phyloP scores from a whole-genome alignment of 2,797 vertebrate genomes.

The Lerista edwardsae region DNA sequence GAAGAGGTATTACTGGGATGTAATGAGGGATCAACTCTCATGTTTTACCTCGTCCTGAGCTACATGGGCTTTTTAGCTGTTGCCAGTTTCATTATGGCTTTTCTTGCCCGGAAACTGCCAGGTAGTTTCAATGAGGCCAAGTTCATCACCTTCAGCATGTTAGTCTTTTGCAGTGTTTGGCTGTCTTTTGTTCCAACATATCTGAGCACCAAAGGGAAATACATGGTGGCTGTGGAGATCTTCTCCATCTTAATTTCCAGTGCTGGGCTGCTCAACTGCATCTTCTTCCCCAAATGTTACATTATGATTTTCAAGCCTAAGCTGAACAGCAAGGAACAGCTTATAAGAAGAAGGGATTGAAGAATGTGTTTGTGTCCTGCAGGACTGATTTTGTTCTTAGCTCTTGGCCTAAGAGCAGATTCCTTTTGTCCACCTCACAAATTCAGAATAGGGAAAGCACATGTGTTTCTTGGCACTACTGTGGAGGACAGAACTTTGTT shows the following conservation, averaged over 20 bases:
- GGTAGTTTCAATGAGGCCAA: neutral
- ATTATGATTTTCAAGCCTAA: neutral
- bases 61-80: neutral
- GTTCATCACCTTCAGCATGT: neutral
- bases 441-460: too few species aligned
- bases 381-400: too few species aligned
- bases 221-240: neutral
- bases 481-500: too few species aligned
- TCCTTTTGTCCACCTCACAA: too few species aligned
- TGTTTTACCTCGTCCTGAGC: neutral
- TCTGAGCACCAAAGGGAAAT: neutral
- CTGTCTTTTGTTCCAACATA: neutral
- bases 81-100: neutral
- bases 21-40: neutral
- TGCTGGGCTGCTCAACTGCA: neutral
- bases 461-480: too few species aligned
- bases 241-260: neutral
- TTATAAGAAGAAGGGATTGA: neutral
- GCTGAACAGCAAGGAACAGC: neutral
- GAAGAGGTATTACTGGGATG: neutral
- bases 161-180: neutral
- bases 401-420: too few species aligned
- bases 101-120: neutral
- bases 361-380: neutral
- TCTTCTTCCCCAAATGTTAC: neutral